phyloP scores from a whole-genome alignment of 2,113 vertebrate species.

The Neodontobutis hainanensis region DNA sequence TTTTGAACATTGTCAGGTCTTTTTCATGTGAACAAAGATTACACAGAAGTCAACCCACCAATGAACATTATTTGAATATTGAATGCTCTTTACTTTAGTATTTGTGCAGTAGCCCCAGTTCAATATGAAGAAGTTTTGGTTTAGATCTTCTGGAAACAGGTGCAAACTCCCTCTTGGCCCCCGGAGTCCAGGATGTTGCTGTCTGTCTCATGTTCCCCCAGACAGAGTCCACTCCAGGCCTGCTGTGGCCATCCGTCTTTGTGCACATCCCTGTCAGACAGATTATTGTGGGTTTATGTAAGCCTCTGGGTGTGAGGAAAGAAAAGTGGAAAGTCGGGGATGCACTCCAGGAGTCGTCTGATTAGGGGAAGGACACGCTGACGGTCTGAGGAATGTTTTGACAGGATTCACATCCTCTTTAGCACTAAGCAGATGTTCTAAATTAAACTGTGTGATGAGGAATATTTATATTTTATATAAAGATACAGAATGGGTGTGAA shows the following conservation, averaged over 20 bases:
- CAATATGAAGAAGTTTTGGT: conserved; percentile 24
- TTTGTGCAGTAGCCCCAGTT: conserved; percentile 1
- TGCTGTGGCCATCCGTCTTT: conserved; percentile 51
- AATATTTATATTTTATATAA: conserved; percentile 54
- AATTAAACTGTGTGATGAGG: conserved; percentile 34
- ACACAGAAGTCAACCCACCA: conserved; percentile 38
- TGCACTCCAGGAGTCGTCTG: conserved; percentile 38
- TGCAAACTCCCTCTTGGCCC: conserved; percentile 50
- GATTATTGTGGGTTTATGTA: conserved; percentile 58
- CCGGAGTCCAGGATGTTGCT: conserved; percentile 35
- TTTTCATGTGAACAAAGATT: conserved; percentile 38
- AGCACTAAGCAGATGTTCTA: conserved; percentile 64
- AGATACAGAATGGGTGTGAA: conserved; percentile 55
- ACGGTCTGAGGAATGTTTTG: conserved; percentile 60
- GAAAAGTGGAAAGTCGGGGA: conserved; percentile 37
- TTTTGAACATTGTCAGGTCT: conserved; percentile 12
- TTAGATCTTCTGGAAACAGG: conserved; percentile 47
- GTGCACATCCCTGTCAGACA: conserved; percentile 17
- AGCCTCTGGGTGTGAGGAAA: conserved; percentile 48
- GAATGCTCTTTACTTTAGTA: no score
- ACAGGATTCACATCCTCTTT: conserved; percentile 57
- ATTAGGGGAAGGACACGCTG: conserved; percentile 55
- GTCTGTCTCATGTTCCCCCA: conserved; percentile 41
- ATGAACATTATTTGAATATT: not conserved
- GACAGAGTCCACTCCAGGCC: conserved; percentile 39